Percentiles rank a stretch among this genome's conserved stretches.
These are phyloP conservation scores for Urophycis tenuis DNA, from an alignment of 2,797 vertebrate genomes.

Conservation along the genomic window DNA sequence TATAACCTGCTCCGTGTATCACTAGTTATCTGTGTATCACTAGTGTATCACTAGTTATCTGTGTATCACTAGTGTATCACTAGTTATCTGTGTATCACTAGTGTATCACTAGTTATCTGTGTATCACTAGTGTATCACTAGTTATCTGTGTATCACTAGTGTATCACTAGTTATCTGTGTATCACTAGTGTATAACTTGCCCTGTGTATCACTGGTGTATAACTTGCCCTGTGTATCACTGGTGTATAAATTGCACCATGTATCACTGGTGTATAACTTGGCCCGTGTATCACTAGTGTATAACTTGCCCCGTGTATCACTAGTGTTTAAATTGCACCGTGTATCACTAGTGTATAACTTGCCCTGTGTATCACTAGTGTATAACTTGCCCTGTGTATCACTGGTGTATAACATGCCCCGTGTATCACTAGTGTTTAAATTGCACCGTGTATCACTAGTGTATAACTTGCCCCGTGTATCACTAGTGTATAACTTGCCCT, in stretches of 20 bases:
- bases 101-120: neutral
- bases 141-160: slow-evolving; percentile 30
- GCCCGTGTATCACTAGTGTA: slow-evolving; percentile 56
- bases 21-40: slow-evolving; percentile 38
- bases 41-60: slow-evolving; percentile 40
- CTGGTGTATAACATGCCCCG: slow-evolving; percentile 39
- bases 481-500: too few species aligned
- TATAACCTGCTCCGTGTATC: slow-evolving; percentile 55
- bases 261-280: slow-evolving; percentile 19
- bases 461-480: neutral
- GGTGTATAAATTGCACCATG: too few species aligned
- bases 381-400: slow-evolving; percentile 36
- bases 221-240: too few species aligned
- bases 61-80: slow-evolving; percentile 40
- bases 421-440: slow-evolving; percentile 41
- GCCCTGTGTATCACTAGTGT: slow-evolving; percentile 32
- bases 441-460: slow-evolving; percentile 5
- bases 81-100: too few species aligned
- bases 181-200: slow-evolving; percentile 44
- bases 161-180: slow-evolving; percentile 35
- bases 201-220: too few species aligned
- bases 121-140: slow-evolving; percentile 44
- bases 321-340: slow-evolving; percentile 47
- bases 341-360: too few species aligned
- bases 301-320: slow-evolving; percentile 35